Evolutionary conservation across 2,113 vertebrate species (phyloP), one percentile per base, ranked within the genome.

Genomic region (Salvelinus namaycush): DNA sequence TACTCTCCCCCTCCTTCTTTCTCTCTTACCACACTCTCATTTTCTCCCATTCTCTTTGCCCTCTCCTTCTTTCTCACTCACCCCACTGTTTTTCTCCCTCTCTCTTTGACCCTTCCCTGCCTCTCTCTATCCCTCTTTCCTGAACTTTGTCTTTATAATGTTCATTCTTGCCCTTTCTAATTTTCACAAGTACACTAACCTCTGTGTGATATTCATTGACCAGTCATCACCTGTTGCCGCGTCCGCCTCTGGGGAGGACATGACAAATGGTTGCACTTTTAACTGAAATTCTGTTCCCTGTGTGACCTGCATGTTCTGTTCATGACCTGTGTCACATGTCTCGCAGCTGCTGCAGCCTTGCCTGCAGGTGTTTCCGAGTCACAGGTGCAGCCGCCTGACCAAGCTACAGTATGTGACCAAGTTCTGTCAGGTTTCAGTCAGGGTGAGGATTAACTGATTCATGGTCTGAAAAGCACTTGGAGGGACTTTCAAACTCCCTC

Each of bases 341-440:
- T 49, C 18, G 29, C 16, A 9, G 20, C 34, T 59, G 49, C 51
- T 67, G 62, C 51, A 72, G 69, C 57, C 44, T 44, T 70, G 69
- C 71, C 57, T 68, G 69, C 74, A 82, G 81, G 65, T 82, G 81
- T 79, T 75, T 82, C 76, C 44, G 44, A 16, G 51, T 31, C 31
- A 44, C 68, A 62, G 44, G 62, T 74, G 66, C 60, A 48, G 18
- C 67, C 31, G 70, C 57, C 62, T 65, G 78, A 65, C 59, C n/a
- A 12, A 26, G 39, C 18, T 7, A 34, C 6, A 34, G 34, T 31
- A 14, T 51, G 49, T 51, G 49, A 14, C 49, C 34, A 44, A 12
- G 27, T 67, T 8, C 16, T 60, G 3, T 57, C 18, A 57, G 22
- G 49, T 54, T 54, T 44, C 39, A 44, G 49, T 54, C 4, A 3